These are phyloP conservation scores for Pyrgilauda ruficollis DNA, from an alignment of 2,113 vertebrate genomes.

Conservation along the genomic window DNA sequence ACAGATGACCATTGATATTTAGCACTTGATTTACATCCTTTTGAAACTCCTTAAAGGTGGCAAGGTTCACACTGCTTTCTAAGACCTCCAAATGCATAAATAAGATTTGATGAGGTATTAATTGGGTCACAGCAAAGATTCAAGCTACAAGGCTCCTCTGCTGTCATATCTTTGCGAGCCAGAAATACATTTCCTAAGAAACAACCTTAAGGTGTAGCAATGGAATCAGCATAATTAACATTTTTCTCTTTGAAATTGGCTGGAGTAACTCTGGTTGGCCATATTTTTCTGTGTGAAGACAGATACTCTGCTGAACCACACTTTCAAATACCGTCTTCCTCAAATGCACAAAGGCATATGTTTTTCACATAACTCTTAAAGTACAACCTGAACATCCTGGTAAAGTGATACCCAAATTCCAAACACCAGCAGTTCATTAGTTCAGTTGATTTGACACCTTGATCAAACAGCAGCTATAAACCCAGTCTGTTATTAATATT, in stretches of 20 bases:
- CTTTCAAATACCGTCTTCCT: neutral
- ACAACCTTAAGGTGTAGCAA: neutral
- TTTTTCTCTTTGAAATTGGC: neutral
- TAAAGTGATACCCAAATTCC: neutral
- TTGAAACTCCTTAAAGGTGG: neutral
- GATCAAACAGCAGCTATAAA: neutral
- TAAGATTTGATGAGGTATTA: neutral
- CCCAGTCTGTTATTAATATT: neutral
- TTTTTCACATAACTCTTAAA: neutral
- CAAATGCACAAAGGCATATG: neutral
- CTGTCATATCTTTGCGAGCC: rapidly evolving
- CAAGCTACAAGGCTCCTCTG: neutral
- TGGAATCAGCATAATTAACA: neutral
- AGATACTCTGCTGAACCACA: neutral
- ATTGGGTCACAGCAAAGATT: neutral
- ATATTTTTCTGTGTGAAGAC: neutral
- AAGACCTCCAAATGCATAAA: neutral
- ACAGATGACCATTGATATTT: neutral
- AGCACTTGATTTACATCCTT: neutral
- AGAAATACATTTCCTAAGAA: neutral
- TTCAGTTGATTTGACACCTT: neutral
- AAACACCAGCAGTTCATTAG: neutral
- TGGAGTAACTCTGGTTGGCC: neutral
- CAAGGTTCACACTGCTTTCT: neutral
- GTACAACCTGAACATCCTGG: neutral